These are phyloP conservation scores for Encarsia formosa DNA, from an alignment of 2,888 invertebrate species.

Conservation along the genomic window DNA sequence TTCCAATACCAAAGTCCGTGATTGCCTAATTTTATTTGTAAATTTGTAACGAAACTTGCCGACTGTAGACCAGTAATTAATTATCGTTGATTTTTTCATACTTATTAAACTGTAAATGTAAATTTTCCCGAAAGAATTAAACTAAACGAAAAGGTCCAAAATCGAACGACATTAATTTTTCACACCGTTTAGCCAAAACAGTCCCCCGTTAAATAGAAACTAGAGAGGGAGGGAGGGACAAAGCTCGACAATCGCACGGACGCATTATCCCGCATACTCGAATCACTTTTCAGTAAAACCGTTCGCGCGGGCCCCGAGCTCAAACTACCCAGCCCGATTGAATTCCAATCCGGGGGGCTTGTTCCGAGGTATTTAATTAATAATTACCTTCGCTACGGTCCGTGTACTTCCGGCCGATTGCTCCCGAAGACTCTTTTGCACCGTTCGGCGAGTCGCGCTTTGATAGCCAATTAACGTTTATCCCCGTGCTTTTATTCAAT, in stretches of 20 bases:
- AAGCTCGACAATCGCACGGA: background rate
- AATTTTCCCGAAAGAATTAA: no score
- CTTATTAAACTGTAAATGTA: no score
- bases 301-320: background rate
- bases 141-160: no score
- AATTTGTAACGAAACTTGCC: no score
- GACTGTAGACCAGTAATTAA: no score
- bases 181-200: background rate
- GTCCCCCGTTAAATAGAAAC: background rate
- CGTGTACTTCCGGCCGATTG: conserved; percentile 21
- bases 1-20: no score
- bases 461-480: background rate
- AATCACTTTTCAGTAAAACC: conserved; percentile 17
- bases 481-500: background rate
- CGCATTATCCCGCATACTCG: conserved; percentile 2
- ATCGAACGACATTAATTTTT: background rate
- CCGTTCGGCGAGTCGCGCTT: background rate
- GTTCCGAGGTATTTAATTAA: conserved; percentile 21
- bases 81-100: no score
- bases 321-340: conserved; percentile 7
- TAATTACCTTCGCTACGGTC: conserved; percentile 11
- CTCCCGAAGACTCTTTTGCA: background rate
- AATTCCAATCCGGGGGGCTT: conserved; percentile 12
- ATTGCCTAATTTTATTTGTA: no score
- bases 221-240: background rate